Percentiles rank a stretch among this genome's conserved stretches.
phyloP scores from a whole-genome alignment of 64 coral and sea anemone species.

The Dendrophyllia cribrosa region DNA sequence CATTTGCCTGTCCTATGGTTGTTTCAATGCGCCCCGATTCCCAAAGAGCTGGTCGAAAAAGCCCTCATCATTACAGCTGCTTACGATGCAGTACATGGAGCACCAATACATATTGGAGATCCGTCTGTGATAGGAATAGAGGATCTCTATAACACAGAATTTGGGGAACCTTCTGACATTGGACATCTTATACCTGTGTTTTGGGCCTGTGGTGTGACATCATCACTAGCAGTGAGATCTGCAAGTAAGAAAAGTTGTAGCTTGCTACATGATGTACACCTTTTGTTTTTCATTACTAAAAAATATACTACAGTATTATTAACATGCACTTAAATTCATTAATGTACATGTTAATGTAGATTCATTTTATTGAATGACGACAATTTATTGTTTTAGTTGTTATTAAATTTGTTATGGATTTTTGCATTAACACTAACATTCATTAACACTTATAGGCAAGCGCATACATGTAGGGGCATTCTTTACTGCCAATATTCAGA shows the following conservation, averaged over 20 bases:
- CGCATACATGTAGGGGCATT: too few relatives aligned
- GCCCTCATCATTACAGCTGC: conserved; percentile 34
- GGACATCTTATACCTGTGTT: conserved; percentile 69
- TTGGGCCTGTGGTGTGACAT: conserved; percentile 70
- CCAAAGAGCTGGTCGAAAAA: conserved; percentile 56
- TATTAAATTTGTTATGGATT: too few relatives aligned
- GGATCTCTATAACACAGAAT: not conserved
- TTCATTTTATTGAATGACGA: too few relatives aligned
- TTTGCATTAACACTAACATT: too few relatives aligned
- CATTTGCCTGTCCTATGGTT: conserved; percentile 56
- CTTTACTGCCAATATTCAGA: too few relatives aligned
- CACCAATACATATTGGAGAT: conserved; percentile 80
- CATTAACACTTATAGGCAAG: too few relatives aligned
- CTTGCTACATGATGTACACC: too few relatives aligned
- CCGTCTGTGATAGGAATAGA: conserved; percentile 70
- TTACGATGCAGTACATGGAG: conserved; percentile 67
- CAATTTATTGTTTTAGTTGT: too few relatives aligned
- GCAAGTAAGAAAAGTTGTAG: conserved; percentile 36
- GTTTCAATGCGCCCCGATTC: conserved; percentile 71
- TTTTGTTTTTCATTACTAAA: too few relatives aligned
- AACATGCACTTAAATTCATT: too few relatives aligned
- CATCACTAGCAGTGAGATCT: conserved; percentile 45
- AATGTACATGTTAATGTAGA: too few relatives aligned
- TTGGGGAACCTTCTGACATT: conserved; percentile 19
- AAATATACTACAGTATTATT: too few relatives aligned